A percentile compares a stretch with the other conserved stretches of the same genome.
These are phyloP conservation scores for Hemithea aestivaria DNA, from an alignment of 2,888 invertebrate genomes.

Conservation along the genomic window DNA sequence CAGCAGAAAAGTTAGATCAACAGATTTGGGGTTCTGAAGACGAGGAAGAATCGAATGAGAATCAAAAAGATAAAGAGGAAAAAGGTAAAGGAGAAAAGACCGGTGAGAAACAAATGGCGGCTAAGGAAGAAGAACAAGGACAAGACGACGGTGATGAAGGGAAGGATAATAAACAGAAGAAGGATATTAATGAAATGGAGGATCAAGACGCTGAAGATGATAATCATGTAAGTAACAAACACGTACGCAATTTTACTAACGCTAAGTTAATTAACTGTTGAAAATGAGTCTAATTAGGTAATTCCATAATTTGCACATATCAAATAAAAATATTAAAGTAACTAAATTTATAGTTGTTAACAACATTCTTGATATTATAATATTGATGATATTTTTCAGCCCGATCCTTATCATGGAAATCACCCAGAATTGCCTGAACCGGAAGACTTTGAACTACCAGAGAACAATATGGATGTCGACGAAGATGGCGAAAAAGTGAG, in stretches of 20 bases:
- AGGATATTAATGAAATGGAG: constrained; percentile 91
- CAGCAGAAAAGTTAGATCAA: constrained; percentile 89
- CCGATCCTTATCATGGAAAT: constrained; percentile 90
- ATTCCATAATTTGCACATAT: too few species aligned
- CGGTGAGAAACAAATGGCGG: constrained; percentile 85
- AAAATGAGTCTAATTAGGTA: too few species aligned
- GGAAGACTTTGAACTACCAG: constrained; percentile 92
- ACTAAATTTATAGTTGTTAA: too few species aligned
- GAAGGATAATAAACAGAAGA: constrained; percentile 77
- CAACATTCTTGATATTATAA: too few species aligned
- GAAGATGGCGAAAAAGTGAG: constrained; percentile 77
- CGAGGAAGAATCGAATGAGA: constrained; percentile 82
- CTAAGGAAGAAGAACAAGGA: constrained; percentile 82
- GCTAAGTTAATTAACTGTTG: too few species aligned
- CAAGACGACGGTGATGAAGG: constrained; percentile 76
- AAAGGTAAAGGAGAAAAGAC: constrained; percentile 80
- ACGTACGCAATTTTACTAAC: too few species aligned
- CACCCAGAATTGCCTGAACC: constrained; percentile 88
- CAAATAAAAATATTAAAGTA: too few species aligned
- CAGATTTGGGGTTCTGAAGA: constrained; percentile 93
- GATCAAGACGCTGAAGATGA: constrained; percentile 89
- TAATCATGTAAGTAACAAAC: constrained; percentile 79
- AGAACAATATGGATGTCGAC: constrained; percentile 91
- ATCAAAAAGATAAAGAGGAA: constrained; percentile 80
- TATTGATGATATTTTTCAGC: constrained; percentile 37